Percentiles rank a stretch among this genome's conserved stretches.
Conservation (phyloP, 23 tunicate species). For the Clavelina lepadiformis region DNA sequence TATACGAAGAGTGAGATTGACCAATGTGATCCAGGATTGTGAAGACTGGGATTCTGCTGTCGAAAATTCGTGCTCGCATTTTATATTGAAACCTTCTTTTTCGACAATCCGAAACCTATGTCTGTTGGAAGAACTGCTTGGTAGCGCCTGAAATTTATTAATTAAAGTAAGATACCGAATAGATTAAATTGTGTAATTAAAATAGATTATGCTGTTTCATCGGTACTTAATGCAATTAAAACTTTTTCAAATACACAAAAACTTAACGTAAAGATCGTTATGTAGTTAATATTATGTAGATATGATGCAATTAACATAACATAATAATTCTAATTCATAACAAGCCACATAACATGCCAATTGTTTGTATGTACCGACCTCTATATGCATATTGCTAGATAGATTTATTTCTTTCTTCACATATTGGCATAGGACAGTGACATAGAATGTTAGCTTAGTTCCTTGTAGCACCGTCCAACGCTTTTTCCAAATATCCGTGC, state of each 20-base stretch:
- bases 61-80: slow-evolving; percentile 56
- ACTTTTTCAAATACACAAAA: too few relatives aligned
- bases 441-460: slow-evolving; percentile 37
- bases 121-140: slow-evolving; percentile 46
- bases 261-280: too few relatives aligned
- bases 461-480: slow-evolving; percentile 62
- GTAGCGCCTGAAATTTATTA: slow-evolving; percentile 67
- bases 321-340: too few relatives aligned
- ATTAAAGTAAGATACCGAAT: not conserved
- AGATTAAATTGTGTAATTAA: too few relatives aligned
- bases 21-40: slow-evolving; percentile 67
- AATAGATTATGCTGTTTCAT: too few relatives aligned
- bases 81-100: slow-evolving; percentile 82
- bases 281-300: too few relatives aligned
- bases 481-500: slow-evolving; percentile 73
- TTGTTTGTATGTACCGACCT: too few relatives aligned
- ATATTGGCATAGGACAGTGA: slow-evolving; percentile 38
- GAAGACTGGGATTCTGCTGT: slow-evolving; percentile 21
- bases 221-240: too few relatives aligned
- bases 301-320: too few relatives aligned
- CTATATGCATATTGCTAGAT: slow-evolving; percentile 55
- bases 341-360: too few relatives aligned
- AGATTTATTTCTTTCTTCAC: slow-evolving; percentile 54
- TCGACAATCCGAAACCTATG: slow-evolving; percentile 79
- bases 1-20: slow-evolving; percentile 47